Evolutionary conservation across 1,140 invertebrate genomes (phyloP).

Genomic region (Drosophila carrolli): DNA sequence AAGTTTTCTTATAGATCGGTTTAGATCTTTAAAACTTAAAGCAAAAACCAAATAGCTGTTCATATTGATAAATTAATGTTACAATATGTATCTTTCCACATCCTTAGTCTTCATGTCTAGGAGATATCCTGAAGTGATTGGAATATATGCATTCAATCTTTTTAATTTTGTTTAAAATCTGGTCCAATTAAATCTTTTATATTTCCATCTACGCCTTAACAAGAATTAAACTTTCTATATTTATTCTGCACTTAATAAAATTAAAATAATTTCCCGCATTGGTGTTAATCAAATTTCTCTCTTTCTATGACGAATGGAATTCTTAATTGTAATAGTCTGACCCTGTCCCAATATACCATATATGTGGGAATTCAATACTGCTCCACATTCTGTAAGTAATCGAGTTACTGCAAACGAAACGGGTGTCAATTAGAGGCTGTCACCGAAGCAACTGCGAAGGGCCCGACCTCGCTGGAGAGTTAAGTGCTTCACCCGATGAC

Average conservation of each 20-base stretch:
- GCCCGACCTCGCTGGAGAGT: slow-evolving; percentile 1
- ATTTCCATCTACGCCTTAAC: too few relatives aligned
- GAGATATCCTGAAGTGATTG: too few relatives aligned
- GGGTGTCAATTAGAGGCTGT: slow-evolving; percentile 1
- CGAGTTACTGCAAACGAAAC: neutral
- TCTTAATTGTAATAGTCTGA: neutral
- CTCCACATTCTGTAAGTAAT: neutral
- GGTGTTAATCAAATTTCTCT: slow-evolving; percentile 1
- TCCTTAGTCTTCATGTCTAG: too few relatives aligned
- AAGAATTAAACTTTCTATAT: neutral
- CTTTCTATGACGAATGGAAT: neutral
- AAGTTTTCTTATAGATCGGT: too few relatives aligned
- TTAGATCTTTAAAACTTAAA: too few relatives aligned
- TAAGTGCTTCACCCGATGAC: slow-evolving; percentile 1
- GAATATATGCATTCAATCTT: too few relatives aligned
- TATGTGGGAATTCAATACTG: neutral
- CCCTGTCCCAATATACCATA: neutral
- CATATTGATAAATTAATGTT: too few relatives aligned
- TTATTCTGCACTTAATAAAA: neutral
- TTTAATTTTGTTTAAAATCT: too few relatives aligned
- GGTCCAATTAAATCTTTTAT: too few relatives aligned
- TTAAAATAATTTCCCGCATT: neutral
- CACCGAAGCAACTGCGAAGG: neutral
- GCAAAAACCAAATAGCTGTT: too few relatives aligned
- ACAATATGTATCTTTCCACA: too few relatives aligned